Conservation (phyloP, 2,113 vertebrate species). For the Pteruthius melanotis region DNA sequence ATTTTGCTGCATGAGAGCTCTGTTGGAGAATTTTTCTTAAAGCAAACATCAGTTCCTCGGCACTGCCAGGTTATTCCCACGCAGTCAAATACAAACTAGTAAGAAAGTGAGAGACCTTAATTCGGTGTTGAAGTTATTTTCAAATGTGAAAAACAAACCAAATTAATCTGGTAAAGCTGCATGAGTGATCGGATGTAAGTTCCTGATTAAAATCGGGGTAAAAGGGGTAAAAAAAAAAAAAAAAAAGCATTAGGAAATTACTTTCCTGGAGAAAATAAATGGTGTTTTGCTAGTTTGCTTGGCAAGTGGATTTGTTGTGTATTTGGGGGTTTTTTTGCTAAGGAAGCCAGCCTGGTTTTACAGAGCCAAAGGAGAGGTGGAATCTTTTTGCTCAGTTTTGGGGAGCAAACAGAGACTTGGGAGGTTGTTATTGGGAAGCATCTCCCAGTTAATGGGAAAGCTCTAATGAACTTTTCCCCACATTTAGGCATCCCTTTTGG, state of each 20-base stretch:
- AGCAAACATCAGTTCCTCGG: background rate
- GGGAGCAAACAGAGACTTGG: background rate
- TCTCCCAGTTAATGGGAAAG: background rate
- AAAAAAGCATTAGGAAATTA: background rate
- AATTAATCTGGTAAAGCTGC: background rate
- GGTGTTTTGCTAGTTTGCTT: background rate
- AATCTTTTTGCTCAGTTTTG: background rate
- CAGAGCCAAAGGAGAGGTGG: background rate
- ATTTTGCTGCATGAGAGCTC: background rate
- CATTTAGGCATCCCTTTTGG: background rate
- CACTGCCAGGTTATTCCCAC: background rate
- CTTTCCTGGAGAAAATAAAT: background rate
- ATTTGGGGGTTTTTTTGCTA: background rate
- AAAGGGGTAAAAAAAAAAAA: background rate
- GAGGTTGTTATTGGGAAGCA: background rate
- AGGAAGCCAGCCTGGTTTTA: background rate
- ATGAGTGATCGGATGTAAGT: background rate
- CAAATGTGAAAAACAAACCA: background rate
- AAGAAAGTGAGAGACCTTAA: background rate
- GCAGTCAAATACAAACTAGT: background rate
- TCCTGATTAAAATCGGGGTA: background rate
- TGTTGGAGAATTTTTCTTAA: background rate
- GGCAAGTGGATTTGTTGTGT: background rate
- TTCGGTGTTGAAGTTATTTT: background rate
- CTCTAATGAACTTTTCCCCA: background rate